phyloP scores from a whole-genome alignment of 2,797 vertebrate species.

The Cuniculus paca region DNA sequence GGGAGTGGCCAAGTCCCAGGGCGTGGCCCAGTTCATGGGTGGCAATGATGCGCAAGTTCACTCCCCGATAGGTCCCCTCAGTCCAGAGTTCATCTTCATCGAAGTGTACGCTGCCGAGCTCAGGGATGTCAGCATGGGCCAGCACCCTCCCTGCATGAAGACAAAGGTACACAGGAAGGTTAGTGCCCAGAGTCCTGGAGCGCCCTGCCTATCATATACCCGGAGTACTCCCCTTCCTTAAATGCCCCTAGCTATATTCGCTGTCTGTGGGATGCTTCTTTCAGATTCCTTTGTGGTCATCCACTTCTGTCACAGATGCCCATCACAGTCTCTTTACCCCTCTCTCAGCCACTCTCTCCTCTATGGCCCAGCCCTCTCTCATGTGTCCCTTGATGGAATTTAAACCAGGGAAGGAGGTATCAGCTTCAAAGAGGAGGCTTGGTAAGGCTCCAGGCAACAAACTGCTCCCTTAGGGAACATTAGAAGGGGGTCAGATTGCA shows the following conservation, averaged over 20 bases:
- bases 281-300: neutral
- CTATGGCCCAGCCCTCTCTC: neutral
- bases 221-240: neutral
- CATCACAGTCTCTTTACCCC: neutral
- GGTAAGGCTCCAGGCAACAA: neutral
- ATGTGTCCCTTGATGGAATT: neutral
- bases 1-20: constrained; percentile 94
- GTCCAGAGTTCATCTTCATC: constrained; percentile 95
- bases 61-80: constrained; percentile 90
- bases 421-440: neutral
- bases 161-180: neutral
- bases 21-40: constrained; percentile 96
- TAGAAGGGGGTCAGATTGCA: neutral
- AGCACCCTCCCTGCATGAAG: constrained; percentile 91
- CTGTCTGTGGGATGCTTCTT: neutral
- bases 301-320: neutral
- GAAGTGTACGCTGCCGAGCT: constrained; percentile 94
- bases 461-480: neutral
- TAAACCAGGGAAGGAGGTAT: constrained; percentile 37
- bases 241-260: neutral
- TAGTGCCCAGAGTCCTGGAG: neutral
- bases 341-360: neutral
- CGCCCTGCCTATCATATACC: neutral
- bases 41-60: constrained; percentile 95
- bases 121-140: constrained; percentile 93